Percentiles rank a stretch among this genome's conserved stretches.
These are phyloP conservation scores for Diploscapter pachys DNA, from an alignment of 1,140 invertebrate species.

Conservation along the genomic window DNA sequence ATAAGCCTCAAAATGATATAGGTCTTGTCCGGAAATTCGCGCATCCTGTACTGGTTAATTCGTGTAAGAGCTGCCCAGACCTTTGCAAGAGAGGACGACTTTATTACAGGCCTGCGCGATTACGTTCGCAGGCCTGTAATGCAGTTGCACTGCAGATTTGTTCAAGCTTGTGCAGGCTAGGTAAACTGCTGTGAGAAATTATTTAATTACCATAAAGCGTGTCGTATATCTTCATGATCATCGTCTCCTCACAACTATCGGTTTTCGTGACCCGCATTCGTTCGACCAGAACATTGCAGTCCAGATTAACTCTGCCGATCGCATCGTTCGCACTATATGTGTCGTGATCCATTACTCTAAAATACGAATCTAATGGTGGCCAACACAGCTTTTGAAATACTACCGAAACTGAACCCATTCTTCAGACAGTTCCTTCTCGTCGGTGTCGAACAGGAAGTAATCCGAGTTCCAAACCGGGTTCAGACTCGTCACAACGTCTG, in stretches of 20 bases:
- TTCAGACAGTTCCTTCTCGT: slow-evolving; percentile 25
- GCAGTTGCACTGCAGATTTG: no score
- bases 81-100: no score
- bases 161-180: no score
- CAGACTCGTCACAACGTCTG: slow-evolving; percentile 21
- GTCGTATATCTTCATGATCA: slow-evolving; percentile 17
- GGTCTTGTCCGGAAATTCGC: no score
- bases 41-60: no score
- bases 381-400: neutral
- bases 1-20: no score
- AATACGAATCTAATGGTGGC: no score
- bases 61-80: no score
- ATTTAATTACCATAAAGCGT: slow-evolving; percentile 14
- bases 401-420: slow-evolving; percentile 19
- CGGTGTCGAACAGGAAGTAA: slow-evolving; percentile 20
- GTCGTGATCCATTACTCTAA: slow-evolving; percentile 27
- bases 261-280: slow-evolving; percentile 12
- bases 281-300: slow-evolving; percentile 19
- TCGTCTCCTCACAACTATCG: neutral
- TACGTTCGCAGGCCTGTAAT: no score
- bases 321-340: slow-evolving; percentile 26
- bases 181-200: no score
- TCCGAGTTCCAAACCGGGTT: slow-evolving; percentile 27
- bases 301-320: slow-evolving; percentile 18
- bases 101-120: no score